Percentiles rank a stretch among this genome's conserved stretches.
Evolutionary conservation across 2,113 vertebrate genomes (phyloP).

Genomic region (Chrysemys picta): DNA sequence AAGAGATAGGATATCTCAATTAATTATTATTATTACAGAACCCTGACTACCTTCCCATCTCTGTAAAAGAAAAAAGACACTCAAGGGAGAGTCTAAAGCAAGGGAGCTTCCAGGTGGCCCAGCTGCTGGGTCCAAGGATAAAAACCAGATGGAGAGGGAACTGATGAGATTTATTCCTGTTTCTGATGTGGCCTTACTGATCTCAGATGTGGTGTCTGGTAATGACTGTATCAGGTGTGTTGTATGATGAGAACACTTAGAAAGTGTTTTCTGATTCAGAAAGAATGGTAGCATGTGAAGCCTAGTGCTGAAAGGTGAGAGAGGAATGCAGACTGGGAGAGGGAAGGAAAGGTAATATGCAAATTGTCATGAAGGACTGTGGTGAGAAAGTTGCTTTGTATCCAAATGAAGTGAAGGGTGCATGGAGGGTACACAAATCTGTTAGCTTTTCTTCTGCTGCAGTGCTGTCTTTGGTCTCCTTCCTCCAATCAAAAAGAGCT

Average conservation of each 20-base stretch:
- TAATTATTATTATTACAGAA: background rate
- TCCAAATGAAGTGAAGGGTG: background rate
- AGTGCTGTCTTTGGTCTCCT: background rate
- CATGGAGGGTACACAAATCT: background rate
- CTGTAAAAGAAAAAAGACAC: background rate
- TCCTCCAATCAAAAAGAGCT: background rate
- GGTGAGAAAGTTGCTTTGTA: background rate
- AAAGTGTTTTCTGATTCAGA: background rate
- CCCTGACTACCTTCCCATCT: background rate
- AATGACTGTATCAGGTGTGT: accelerated
- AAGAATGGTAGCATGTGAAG: background rate
- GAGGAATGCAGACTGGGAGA: background rate
- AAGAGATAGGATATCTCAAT: too few species aligned
- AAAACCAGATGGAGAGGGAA: background rate
- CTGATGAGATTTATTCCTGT: background rate
- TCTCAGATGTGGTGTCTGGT: background rate
- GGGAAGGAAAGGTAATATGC: background rate
- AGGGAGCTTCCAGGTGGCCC: background rate
- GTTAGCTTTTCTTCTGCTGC: background rate
- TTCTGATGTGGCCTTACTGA: background rate
- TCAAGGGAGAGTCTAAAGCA: background rate
- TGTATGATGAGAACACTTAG: background rate
- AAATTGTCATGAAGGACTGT: background rate
- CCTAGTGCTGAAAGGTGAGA: background rate
- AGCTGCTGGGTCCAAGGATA: background rate